Evolutionary conservation across 2,113 vertebrate species (phyloP).

Genomic region (Alligator mississippiensis): DNA sequence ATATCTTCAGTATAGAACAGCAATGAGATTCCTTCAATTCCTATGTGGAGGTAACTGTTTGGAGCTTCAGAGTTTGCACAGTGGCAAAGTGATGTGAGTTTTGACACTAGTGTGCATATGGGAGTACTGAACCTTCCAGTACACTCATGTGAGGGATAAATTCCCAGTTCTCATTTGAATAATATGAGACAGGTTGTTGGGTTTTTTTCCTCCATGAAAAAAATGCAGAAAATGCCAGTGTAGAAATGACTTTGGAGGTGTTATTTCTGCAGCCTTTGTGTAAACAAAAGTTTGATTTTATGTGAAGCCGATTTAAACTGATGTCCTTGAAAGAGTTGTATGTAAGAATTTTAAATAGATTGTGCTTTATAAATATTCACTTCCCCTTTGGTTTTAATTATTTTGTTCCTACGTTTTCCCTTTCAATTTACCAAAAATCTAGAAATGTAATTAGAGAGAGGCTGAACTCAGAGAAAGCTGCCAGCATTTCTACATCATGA

Average conservation of each 20-base stretch:
- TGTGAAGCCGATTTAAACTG: constrained; percentile 64
- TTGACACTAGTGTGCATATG: accelerated
- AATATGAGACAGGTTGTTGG: neutral
- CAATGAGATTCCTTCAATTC: neutral
- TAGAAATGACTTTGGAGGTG: neutral
- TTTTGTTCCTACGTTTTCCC: constrained; percentile 82
- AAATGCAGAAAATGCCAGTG: neutral
- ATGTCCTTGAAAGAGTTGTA: constrained; percentile 42
- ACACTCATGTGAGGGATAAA: neutral
- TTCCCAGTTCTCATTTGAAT: neutral
- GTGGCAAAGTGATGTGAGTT: neutral
- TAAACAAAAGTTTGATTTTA: constrained; percentile 26
- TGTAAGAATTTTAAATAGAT: constrained; percentile 79
- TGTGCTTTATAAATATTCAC: constrained; percentile 80
- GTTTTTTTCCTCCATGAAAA: neutral
- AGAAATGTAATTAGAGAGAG: constrained; percentile 85
- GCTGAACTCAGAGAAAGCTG: constrained; percentile 79
- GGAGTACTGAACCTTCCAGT: neutral
- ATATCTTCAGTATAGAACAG: neutral
- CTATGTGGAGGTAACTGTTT: neutral
- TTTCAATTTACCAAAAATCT: constrained; percentile 84
- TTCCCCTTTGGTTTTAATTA: constrained; percentile 83
- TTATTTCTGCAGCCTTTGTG: constrained; percentile 22
- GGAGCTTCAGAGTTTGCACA: accelerated
- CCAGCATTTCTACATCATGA: constrained; percentile 80